Evolutionary conservation across 2,113 vertebrate species (phyloP).

Genomic region (Clupea harengus): DNA sequence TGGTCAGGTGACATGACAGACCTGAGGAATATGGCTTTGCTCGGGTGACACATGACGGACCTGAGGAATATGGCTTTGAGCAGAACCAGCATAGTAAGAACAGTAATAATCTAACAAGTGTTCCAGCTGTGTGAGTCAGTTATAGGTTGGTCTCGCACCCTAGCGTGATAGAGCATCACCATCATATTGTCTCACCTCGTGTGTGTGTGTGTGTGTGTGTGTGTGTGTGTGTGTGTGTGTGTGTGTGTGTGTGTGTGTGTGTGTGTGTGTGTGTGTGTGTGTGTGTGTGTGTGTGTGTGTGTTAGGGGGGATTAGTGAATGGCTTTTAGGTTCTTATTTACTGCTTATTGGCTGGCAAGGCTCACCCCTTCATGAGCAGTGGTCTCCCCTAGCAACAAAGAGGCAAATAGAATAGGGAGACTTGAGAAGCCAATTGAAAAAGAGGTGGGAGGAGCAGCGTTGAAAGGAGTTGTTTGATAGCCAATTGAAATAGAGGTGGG

Average conservation of each 20-base stretch:
- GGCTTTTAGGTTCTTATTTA: conserved; percentile 34
- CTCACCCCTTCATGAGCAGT: conserved; percentile 63
- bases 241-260: background rate
- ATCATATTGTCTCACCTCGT: too few relatives aligned
- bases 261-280: background rate
- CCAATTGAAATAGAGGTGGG: too few relatives aligned
- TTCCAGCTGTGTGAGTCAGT: too few relatives aligned
- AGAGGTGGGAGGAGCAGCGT: background rate
- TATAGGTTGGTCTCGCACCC: too few relatives aligned
- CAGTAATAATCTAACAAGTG: too few relatives aligned
- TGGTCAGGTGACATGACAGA: too few relatives aligned
- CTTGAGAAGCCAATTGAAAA: conserved; percentile 57
- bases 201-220: background rate
- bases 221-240: background rate
- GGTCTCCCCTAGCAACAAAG: conserved; percentile 71
- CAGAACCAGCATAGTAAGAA: too few relatives aligned
- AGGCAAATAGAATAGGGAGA: conserved; percentile 60
- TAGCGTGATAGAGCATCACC: too few relatives aligned
- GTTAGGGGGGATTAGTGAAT: conserved; percentile 44
- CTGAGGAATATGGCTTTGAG: too few relatives aligned
- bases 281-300: background rate
- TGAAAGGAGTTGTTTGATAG: too few relatives aligned
- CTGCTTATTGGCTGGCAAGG: conserved; percentile 62
- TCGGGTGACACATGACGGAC: too few relatives aligned
- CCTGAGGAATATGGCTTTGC: too few relatives aligned